Conservation (phyloP, 2,888 invertebrate genomes). For the Tubiluchus corallicola region DNA sequence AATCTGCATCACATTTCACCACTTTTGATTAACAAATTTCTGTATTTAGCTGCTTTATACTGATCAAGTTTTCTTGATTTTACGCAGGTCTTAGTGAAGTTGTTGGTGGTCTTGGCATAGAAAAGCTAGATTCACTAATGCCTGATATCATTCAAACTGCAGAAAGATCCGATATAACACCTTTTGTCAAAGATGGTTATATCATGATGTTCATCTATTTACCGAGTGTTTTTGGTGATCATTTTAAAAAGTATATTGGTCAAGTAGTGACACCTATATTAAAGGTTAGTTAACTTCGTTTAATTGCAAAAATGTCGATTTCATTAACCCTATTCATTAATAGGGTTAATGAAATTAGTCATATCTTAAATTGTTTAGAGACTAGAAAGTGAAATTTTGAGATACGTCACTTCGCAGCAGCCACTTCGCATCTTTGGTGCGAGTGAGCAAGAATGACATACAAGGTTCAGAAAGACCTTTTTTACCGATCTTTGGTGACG, state of each 20-base stretch:
- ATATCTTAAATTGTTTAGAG: no score
- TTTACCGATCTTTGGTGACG: no score
- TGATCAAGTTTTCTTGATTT: conserved; percentile 25
- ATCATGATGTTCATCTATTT: conserved; percentile 99
- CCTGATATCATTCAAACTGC: conserved; percentile 36
- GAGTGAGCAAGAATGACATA: no score
- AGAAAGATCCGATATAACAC: conserved; percentile 37
- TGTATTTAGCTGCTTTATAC: conserved; percentile 12
- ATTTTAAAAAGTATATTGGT: conserved; percentile 86
- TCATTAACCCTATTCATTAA: no score
- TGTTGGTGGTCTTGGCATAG: conserved; percentile 82
- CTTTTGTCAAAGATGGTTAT: conserved; percentile 97
- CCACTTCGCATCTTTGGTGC: no score
- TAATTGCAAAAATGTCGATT: no score
- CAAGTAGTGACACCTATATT: conserved; percentile 92
- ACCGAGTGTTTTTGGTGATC: conserved; percentile 85
- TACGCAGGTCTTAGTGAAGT: conserved; percentile 66
- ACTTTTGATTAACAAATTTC: no score
- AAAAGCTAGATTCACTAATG: conserved; percentile 88
- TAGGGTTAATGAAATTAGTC: no score
- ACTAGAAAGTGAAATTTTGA: no score
- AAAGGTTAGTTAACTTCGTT: conserved; percentile 42
- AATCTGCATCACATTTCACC: no score
- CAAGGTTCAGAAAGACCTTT: no score
- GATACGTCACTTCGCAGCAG: no score